These are phyloP conservation scores for Iphiclides podalirius DNA, from an alignment of 2,888 invertebrate genomes.

Conservation along the genomic window DNA sequence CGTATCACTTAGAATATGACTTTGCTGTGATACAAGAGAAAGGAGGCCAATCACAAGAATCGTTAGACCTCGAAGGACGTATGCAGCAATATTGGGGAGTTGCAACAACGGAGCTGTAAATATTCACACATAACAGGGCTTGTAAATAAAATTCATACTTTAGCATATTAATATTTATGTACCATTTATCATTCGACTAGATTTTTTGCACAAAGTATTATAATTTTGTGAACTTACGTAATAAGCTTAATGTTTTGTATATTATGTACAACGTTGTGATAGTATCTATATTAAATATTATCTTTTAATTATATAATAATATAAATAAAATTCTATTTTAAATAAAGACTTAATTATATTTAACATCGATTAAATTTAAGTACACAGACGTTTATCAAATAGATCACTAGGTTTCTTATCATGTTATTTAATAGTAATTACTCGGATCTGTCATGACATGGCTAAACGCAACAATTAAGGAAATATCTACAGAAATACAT, in stretches of 20 bases:
- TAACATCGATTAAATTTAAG: constrained; percentile 22
- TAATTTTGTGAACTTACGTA: constrained; percentile 68
- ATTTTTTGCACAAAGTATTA: constrained; percentile 74
- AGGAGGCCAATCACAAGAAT: constrained; percentile 83
- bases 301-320: constrained; percentile 26
- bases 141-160: constrained; percentile 72
- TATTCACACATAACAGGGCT: constrained; percentile 30
- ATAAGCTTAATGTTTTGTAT: constrained; percentile 30
- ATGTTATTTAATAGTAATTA: neutral
- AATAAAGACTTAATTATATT: constrained; percentile 29
- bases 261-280: constrained; percentile 62
- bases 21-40: constrained; percentile 91
- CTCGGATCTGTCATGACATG: constrained; percentile 2
- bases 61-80: constrained; percentile 88
- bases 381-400: constrained; percentile 14
- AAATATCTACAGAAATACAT: constrained; percentile 14
- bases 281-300: constrained; percentile 46
- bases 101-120: constrained; percentile 90
- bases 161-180: constrained; percentile 62
- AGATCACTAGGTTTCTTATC: constrained; percentile 1
- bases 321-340: constrained; percentile 34
- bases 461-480: constrained; percentile 7
- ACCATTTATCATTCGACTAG: constrained; percentile 76
- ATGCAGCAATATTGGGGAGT: constrained; percentile 96
- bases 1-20: constrained; percentile 89